Conservation (phyloP, 2,888 invertebrate species). For the Eupelmus urozonus region DNA sequence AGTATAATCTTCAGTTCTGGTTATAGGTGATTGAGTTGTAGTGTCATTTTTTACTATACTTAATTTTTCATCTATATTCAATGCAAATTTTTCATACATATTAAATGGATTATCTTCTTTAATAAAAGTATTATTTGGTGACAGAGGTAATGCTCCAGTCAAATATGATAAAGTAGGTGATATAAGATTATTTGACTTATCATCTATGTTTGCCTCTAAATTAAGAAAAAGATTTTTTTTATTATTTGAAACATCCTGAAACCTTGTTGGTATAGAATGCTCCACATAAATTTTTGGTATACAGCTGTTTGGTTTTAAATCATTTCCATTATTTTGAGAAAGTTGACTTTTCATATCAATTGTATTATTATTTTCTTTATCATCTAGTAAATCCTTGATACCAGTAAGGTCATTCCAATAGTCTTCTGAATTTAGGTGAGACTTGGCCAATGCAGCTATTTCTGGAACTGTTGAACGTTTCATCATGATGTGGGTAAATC, state of each 20-base stretch:
- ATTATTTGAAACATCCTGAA: constrained; percentile 15
- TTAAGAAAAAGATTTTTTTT: constrained; percentile 28
- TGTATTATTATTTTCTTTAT: constrained; percentile 8
- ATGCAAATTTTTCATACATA: constrained; percentile 10
- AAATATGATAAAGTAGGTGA: constrained; percentile 56
- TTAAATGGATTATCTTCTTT: constrained; percentile 42
- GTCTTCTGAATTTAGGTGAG: constrained; percentile 62
- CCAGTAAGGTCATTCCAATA: constrained; percentile 70
- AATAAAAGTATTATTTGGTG: constrained; percentile 66
- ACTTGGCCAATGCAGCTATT: constrained; percentile 66
- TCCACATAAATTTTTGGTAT: constrained; percentile 45
- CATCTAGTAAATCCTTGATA: constrained; percentile 54
- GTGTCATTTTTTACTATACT: constrained; percentile 4
- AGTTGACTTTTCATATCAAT: not conserved
- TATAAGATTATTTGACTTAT: constrained; percentile 28
- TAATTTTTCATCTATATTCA: constrained; percentile 34
- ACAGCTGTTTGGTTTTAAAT: not conserved
- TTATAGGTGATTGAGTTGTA: not conserved
- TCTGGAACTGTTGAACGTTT: constrained; percentile 68
- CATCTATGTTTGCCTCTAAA: constrained; percentile 11
- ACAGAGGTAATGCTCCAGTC: constrained; percentile 61
- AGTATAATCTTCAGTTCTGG: constrained; percentile 45
- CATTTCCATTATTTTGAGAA: not conserved
- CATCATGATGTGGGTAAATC: constrained; percentile 71
- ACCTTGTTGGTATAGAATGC: not conserved